Evolutionary conservation across 2,113 vertebrate species (phyloP), one percentile per base, ranked within the genome.

Genomic region (Apaloderma vittatum): DNA sequence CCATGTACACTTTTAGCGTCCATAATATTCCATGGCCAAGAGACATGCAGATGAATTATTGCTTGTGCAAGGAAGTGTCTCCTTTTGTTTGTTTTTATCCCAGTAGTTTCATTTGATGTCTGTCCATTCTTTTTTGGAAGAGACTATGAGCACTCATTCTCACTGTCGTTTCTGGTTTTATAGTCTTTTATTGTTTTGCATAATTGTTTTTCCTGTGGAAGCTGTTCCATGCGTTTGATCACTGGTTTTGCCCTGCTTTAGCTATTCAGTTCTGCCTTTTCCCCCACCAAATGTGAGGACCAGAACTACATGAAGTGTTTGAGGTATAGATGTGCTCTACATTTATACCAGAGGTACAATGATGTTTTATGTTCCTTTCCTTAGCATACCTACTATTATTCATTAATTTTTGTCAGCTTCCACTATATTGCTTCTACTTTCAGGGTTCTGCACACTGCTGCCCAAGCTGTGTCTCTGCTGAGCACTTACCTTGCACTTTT

Each of bases 401-500:
- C 78, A 24, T 89, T 94, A 3, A 63, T 84, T 96, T 93, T 89
- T 91, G 52, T 67, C 80, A 91, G 26, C 76, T 81, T 78, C 73
- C 68, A 36, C 72, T 92, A 7, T 48, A 73, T 81, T 75, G 43
- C 72, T 83, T 59, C 21, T 67, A 7, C 68, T 84, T 84, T 23
- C 37, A 59, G 57, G 18, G 20, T 79, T 75, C 49, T 84, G 51
- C 59, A 55, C 0, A 0, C 62, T 68, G 24, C 54, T 92, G 79
- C 43, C 76, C 52, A 49, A 45, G 57, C 82, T 82, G 40, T 45
- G 48, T 36, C 80, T 76, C 67, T 34, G 32, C 46, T 58, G 55
- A 74, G 24, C 20, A 15, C 65, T 88, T 89, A 71, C 49, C 72
- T 63, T 94, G 57, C 73, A 43, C 23, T 81, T 76, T 55, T 77